Evolutionary conservation across 1,140 invertebrate species (phyloP).

Genomic region (Drosophila sp.): DNA sequence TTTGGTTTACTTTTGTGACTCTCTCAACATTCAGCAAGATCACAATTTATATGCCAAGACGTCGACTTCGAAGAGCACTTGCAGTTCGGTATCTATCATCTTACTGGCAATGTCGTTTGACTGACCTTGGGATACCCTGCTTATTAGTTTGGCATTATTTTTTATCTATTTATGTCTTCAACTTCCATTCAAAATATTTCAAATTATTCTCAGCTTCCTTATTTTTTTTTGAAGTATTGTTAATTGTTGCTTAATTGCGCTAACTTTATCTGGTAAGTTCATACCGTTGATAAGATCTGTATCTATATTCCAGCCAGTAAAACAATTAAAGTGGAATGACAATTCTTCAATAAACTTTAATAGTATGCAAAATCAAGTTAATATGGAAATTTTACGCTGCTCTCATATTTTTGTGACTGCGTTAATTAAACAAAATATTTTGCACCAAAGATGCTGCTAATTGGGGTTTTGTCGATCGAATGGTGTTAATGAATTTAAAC

Average conservation of each 20-base stretch:
- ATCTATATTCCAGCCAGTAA: neutral
- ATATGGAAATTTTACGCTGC: slow-evolving; percentile 46
- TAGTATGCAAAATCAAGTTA: slow-evolving; percentile 30
- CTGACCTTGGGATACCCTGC: slow-evolving; percentile 15
- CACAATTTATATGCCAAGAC: slow-evolving; percentile 10
- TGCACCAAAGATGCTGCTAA: neutral
- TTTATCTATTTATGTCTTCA: neutral
- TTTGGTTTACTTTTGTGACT: slow-evolving; percentile 1
- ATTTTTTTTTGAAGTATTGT: neutral
- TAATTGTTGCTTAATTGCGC: slow-evolving; percentile 4
- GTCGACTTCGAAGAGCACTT: too few species aligned
- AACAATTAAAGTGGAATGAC: neutral
- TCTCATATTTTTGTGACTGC: slow-evolving; percentile 46
- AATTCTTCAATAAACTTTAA: slow-evolving; percentile 12
- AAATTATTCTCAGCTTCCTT: neutral
- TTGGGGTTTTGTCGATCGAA: neutral
- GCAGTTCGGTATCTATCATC: too few species aligned
- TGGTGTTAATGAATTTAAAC: slow-evolving; percentile 1
- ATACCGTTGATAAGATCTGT: neutral
- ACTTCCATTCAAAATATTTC: neutral
- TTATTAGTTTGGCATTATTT: neutral
- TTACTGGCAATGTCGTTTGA: neutral
- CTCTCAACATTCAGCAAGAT: slow-evolving; percentile 3
- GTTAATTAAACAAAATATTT: slow-evolving; percentile 61
- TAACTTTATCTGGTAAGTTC: slow-evolving; percentile 10